Evolutionary conservation across 2,888 invertebrate species (phyloP), one percentile per base, ranked within the genome.

Genomic region (Cotesia congregata): DNA sequence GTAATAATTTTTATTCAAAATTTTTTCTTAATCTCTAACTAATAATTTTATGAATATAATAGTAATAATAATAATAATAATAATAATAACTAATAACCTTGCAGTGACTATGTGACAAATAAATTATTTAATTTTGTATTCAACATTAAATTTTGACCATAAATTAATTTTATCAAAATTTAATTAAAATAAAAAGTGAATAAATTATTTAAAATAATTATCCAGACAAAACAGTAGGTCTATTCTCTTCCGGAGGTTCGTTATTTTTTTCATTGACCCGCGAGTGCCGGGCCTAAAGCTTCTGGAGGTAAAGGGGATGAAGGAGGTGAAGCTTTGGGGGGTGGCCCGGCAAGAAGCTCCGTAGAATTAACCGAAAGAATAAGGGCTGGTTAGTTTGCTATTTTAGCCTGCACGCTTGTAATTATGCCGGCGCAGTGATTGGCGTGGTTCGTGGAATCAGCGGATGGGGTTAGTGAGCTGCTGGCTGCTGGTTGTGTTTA

Each of bases 351-450:
- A 41, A 71, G 74, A 40, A 12, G 76, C 76, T 39, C 59, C 59
- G 41, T 50, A 73, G 40, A 70, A 41, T 74, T 60, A 70, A 78
- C 71, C 71, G 67, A 82, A 83, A 82, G 82, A 84, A 86, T 84
- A 86, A 84, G 85, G 84, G 83, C 85, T 84, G 83, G 82, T 85
- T 85, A 77, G 81, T 65, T 65, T 65, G 78, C 79, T 85, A 83
- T 85, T 85, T 82, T 83, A 82, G 83, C 81, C 83, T 83, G 82
- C 83, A 83, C 82, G 82, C 81, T 85, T 87, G 87, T 88, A 88
- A 88, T 88, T 88, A 88, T 88, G 87, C 87, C 87, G 6, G 87
- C 86, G 85, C 87, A 86, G 87, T 88, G 88, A 88, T 88, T 88
- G 88, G 88, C 87, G 87, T 88, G 87, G 86, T 88, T 88, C 88